These are phyloP conservation scores for Ceratina australensis DNA, from an alignment of 1,140 invertebrate genomes.

Conservation along the genomic window DNA sequence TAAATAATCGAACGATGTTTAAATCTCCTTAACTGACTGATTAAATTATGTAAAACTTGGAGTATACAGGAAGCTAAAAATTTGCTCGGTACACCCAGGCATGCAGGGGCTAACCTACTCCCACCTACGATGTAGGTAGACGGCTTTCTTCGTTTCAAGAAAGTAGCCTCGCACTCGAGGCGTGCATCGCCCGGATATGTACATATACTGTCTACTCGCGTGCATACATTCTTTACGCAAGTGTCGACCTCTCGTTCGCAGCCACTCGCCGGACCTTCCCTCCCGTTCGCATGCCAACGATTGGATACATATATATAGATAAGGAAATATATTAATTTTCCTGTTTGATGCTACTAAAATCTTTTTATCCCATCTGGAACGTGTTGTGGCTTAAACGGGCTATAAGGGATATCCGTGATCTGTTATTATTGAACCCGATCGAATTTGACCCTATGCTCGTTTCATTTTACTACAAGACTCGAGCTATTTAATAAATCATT, in stretches of 20 bases:
- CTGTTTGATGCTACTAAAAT: no score
- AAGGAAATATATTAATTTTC: no score
- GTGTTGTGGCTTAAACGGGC: no score
- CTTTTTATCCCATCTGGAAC: no score
- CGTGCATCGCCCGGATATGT: slow-evolving; percentile 60
- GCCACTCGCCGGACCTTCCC: not conserved
- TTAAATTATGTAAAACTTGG: slow-evolving; percentile 28
- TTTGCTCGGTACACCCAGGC: slow-evolving; percentile 15
- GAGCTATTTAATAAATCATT: no score
- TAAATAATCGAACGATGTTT: no score
- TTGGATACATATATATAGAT: no score
- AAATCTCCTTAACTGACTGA: no score
- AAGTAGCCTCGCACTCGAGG: slow-evolving; percentile 65
- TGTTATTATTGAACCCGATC: no score
- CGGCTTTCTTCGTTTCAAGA: slow-evolving; percentile 71
- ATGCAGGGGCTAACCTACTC: slow-evolving; percentile 41
- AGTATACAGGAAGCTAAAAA: slow-evolving; percentile 25
- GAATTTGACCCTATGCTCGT: no score
- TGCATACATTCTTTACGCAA: slow-evolving; percentile 59
- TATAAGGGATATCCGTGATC: no score
- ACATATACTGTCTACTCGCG: slow-evolving; percentile 34
- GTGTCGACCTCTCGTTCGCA: slow-evolving; percentile 41
- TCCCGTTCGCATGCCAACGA: slow-evolving; percentile 20
- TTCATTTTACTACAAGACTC: no score
- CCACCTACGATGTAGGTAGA: slow-evolving; percentile 69